Conservation (phyloP, 1,140 invertebrate genomes). For the Chironomus tepperi region DNA sequence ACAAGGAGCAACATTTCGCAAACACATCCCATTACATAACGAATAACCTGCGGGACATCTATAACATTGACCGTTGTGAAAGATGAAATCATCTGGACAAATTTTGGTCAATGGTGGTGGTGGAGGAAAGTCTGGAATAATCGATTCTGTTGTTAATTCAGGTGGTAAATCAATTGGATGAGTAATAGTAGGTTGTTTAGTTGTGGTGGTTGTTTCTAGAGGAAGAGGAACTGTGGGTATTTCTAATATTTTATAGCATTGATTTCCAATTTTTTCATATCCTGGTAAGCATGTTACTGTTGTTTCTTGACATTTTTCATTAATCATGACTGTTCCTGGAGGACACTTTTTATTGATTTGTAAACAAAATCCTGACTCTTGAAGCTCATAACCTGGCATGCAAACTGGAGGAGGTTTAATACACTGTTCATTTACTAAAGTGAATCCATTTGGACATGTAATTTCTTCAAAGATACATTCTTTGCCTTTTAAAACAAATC, state of each 20-base stretch:
- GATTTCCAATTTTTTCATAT: not conserved
- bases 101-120: not conserved
- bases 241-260: not conserved
- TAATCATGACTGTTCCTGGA: not conserved
- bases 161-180: not conserved
- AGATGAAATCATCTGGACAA: not conserved
- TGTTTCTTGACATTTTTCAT: not conserved
- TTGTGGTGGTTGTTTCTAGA: not conserved
- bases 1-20: not conserved
- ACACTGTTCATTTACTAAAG: not conserved
- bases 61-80: not conserved
- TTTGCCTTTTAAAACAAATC: not conserved
- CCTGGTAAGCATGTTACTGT: not conserved
- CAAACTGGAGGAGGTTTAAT: not conserved
- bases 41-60: not conserved
- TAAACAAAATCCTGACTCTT: not conserved
- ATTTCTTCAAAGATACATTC: not conserved
- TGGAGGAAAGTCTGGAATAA: not conserved
- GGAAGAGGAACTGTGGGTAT: not conserved
- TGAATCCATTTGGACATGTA: not conserved
- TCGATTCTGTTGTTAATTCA: not conserved
- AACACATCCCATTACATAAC: not conserved
- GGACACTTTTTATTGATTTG: not conserved
- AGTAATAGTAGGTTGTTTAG: not conserved
- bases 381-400: not conserved